Base-by-base conservation (phyloP, 2,888 invertebrate species). In the Cecidostiba fungosa region DNA sequence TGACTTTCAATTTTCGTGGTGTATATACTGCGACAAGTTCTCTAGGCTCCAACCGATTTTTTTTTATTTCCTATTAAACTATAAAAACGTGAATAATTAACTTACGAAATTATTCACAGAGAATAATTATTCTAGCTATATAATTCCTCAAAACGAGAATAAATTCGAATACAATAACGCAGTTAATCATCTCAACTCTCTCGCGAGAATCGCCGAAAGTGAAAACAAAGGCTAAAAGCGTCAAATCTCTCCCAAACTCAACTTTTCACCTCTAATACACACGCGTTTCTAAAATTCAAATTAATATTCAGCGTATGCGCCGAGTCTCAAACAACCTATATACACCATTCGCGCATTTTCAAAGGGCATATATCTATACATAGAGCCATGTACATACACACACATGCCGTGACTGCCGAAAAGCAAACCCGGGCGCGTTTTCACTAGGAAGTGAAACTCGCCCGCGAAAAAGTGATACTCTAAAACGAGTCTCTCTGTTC, bases 391-490 rank as follows among this genome's bases (percentile, higher is more conserved):
- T 43, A 62, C 66, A 80, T 43, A 62, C 66, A 80, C 59, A 59
- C 62, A 62, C 74, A 66, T 66, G 82, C 47, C 82, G 66, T 82
- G 74, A 82, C 74, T 72, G 59, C 72, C 83, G 72, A 83, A 83
- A 83, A 83, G 59, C 39, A 69, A 77, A 39, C 59, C 69, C 69
- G 32, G 19, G 69, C 70, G 39, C 39, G 70, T 69, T 83, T 83
- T 83, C 77, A 77, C 77, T 83, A 83, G 82, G 84, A 84, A 87
- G 85, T 87, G 87, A 87, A 88, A 87, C 87, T 82, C 86, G 77
- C 69, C 32, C 73, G 62, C 76, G 84, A 84, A 85, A 86, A 85
- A 84, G 82, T 84, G 82, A 84, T n/a, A n/a, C 80, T 16, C 43
- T 66, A 47, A 78, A 43, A 66, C 77, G n/a, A 36, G n/a, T 66